These are phyloP conservation scores for Thalpophila matura DNA, from an alignment of 2,888 invertebrate genomes.

Conservation along the genomic window DNA sequence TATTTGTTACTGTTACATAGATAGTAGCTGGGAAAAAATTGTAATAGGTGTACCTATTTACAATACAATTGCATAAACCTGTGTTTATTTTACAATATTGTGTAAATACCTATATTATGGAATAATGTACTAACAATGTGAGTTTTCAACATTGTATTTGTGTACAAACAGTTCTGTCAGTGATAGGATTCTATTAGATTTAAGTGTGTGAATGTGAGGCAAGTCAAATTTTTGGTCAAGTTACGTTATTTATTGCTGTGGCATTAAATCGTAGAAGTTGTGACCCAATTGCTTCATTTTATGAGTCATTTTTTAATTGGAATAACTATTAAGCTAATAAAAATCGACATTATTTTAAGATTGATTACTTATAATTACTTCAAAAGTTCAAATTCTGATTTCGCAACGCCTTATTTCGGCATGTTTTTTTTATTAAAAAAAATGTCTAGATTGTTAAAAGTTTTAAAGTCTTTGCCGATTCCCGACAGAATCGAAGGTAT, in stretches of 20 bases:
- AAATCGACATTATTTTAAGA: too few species aligned
- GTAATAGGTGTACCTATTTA: slow-evolving; percentile 28
- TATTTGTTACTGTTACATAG: slow-evolving; percentile 16
- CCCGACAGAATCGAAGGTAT: background rate
- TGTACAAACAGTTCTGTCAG: background rate
- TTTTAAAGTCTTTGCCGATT: too few species aligned
- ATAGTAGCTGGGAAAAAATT: slow-evolving; percentile 27
- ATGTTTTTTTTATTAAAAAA: too few species aligned
- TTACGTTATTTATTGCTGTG: too few species aligned
- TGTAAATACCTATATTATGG: background rate
- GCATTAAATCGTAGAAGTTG: too few species aligned
- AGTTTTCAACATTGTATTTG: slow-evolving; percentile 1
- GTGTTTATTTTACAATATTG: slow-evolving; percentile 25
- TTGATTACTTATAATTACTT: too few species aligned
- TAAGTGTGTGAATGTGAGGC: background rate
- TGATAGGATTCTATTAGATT: background rate
- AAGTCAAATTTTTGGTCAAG: background rate
- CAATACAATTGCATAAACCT: slow-evolving; percentile 36
- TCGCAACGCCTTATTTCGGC: too few species aligned
- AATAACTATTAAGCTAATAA: too few species aligned
- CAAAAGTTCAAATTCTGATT: too few species aligned
- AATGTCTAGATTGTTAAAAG: too few species aligned
- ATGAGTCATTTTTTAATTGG: too few species aligned
- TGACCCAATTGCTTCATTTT: too few species aligned
- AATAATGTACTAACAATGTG: background rate